These are phyloP conservation scores for Patagioenas fasciata DNA, from an alignment of 2,113 vertebrate genomes.

Conservation along the genomic window DNA sequence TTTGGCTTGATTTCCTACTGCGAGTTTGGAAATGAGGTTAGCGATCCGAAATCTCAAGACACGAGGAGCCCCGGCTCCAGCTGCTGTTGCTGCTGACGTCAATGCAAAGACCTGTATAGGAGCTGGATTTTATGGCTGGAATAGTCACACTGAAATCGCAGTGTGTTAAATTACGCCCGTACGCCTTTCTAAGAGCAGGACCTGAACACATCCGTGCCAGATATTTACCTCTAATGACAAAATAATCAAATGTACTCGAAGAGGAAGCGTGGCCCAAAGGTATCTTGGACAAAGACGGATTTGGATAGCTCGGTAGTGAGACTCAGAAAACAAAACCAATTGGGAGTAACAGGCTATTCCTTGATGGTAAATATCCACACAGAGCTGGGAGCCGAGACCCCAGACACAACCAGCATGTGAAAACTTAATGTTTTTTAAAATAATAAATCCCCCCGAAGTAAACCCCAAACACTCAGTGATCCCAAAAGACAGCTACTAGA, in stretches of 20 bases:
- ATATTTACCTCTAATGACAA: conserved; percentile 32
- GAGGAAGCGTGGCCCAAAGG: not conserved
- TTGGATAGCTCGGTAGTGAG: not conserved
- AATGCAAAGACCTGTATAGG: conserved; percentile 39
- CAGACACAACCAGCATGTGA: not conserved
- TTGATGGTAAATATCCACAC: not conserved
- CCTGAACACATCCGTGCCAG: not conserved
- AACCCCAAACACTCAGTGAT: not conserved
- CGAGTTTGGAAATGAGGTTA: not conserved
- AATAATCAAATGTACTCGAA: not conserved
- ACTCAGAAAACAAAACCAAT: not conserved
- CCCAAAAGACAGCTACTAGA: conserved; percentile 25
- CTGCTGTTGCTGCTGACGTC: conserved; percentile 45
- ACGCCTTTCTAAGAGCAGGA: not conserved
- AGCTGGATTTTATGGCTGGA: conserved; percentile 47
- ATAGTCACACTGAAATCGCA: conserved; percentile 17
- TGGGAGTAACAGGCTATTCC: not conserved
- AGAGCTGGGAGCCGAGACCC: not conserved
- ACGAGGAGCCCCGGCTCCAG: conserved; percentile 13
- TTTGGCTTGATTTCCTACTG: not conserved
- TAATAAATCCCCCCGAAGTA: not conserved
- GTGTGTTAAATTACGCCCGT: conserved; percentile 42
- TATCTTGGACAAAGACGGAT: not conserved
- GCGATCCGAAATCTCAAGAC: not conserved
- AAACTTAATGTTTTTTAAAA: not conserved